Percentiles rank a stretch among this genome's conserved stretches.
Conservation (phyloP, 2,888 invertebrate genomes). For the Epistrophella euchroma region DNA sequence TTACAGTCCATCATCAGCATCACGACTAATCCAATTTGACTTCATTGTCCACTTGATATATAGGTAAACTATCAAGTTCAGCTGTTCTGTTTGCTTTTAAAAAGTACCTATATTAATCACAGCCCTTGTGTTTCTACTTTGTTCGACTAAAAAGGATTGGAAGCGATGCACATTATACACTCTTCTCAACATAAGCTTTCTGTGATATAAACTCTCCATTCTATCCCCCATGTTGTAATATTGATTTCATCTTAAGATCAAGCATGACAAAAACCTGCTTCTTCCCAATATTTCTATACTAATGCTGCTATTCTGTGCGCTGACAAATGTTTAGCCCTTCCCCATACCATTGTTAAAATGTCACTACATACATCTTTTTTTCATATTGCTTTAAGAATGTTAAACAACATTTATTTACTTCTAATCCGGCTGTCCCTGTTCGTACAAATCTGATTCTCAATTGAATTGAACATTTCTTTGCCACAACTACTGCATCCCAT, state of each 20-base stretch:
- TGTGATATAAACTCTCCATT: background rate
- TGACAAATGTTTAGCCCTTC: background rate
- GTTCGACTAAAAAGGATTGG: too few species aligned
- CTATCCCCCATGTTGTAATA: background rate
- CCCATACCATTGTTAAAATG: slow-evolving; percentile 1
- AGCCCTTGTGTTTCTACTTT: too few species aligned
- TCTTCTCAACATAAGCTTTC: too few species aligned
- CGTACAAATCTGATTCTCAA: slow-evolving; percentile 62
- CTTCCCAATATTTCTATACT: background rate
- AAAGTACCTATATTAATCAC: too few species aligned
- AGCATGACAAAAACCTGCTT: background rate
- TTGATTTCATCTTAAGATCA: background rate
- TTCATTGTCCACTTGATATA: too few species aligned
- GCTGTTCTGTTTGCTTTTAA: too few species aligned
- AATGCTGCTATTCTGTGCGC: background rate
- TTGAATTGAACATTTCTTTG: slow-evolving; percentile 44
- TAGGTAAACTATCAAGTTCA: too few species aligned
- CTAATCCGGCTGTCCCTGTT: slow-evolving; percentile 68
- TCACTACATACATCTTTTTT: slow-evolving; percentile 40
- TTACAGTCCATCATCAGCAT: too few species aligned
- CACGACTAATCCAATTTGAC: too few species aligned
- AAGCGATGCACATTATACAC: too few species aligned
- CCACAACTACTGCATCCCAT: slow-evolving; percentile 29
- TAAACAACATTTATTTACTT: slow-evolving; percentile 66
- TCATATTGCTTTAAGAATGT: slow-evolving; percentile 44